Evolutionary conservation across 2,113 vertebrate species (phyloP), one percentile per base, ranked within the genome.

Genomic region (Halcyon senegalensis): DNA sequence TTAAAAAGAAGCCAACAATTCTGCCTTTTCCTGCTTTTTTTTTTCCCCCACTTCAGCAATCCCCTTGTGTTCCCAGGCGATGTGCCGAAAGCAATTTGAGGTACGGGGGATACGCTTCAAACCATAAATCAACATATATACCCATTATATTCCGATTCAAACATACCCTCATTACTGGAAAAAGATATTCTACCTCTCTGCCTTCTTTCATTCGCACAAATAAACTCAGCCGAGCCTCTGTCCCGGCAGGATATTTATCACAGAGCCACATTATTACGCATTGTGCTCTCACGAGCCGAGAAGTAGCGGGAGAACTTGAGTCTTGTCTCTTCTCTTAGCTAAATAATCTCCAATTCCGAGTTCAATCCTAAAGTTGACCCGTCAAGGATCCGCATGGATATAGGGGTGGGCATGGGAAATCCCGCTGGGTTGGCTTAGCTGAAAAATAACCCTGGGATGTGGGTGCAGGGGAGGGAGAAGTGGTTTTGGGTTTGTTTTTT

Each of bases 201-300:
- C 53, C 8, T 3, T 2, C 39, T 56, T 72, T 72, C 21, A 37
- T 76, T 27, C 58, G 35, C 76, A 16, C 62, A 43, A 68, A 87
- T 18, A 80, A 72, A 84, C 2, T 48, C 89, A 70, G 28, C 59
- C 1, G 0, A 41, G 31, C 8, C 33, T 35, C n/a, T 16, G 0
- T 46, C 79, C 20, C 51, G 55, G 5, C 51, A 76, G 83, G 59
- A 2, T 41, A 50, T 83, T 63, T 30, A 33, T 76, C 78, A 25
- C 14, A 2, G 37, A 48, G 56, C 60, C 78, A 1, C 37, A 1
- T 55, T 43, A 50, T 43, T 39, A 8, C 24, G 7, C 9, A 0
- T 4, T 28, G 28, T 18, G n/a, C n/a, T 44, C 19, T n/a, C 13
- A 9, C 0, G 5, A 75, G 44, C 18, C 1, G 1, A 17, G 59